phyloP scores from a whole-genome alignment of 2,113 vertebrate genomes.

The Nycticebus coucang region DNA sequence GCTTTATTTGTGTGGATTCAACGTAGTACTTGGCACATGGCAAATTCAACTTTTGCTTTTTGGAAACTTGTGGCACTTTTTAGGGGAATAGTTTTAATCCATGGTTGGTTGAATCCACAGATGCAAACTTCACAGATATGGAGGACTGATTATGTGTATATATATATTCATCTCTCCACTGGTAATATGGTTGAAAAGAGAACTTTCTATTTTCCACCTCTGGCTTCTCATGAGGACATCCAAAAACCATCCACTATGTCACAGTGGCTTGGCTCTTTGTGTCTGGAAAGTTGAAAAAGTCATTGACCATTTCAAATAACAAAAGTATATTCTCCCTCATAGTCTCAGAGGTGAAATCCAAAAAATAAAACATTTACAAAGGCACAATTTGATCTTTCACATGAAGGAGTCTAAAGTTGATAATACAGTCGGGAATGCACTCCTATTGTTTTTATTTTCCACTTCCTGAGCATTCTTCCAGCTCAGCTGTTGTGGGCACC shows the following conservation, averaged over 20 bases:
- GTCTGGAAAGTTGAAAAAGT: conserved; percentile 53
- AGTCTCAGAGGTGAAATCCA: conserved; percentile 63
- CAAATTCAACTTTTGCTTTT: background rate
- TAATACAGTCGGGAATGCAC: conserved; percentile 27
- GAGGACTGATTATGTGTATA: background rate
- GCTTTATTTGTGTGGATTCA: background rate
- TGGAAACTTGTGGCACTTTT: background rate
- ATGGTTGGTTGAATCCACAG: background rate
- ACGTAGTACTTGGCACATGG: background rate
- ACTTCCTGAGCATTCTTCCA: conserved; percentile 67
- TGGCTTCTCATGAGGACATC: background rate
- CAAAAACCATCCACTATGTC: background rate
- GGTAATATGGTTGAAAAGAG: background rate
- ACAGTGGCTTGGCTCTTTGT: conserved; percentile 45
- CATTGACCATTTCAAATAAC: conserved; percentile 55
- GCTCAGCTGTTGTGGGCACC: conserved; percentile 45
- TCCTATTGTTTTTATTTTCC: conserved; percentile 73
- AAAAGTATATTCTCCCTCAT: conserved; percentile 28
- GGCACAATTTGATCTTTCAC: conserved; percentile 60
- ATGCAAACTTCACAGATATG: no score
- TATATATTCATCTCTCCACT: background rate
- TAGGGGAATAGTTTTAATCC: background rate
- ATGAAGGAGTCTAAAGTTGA: conserved; percentile 52
- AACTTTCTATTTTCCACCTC: conserved; percentile 36
- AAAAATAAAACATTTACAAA: conserved; percentile 70